Percentiles rank a stretch among this genome's conserved stretches.
These are phyloP conservation scores for Steromphala cineraria DNA, from an alignment of 2,888 invertebrate genomes.

Conservation along the genomic window DNA sequence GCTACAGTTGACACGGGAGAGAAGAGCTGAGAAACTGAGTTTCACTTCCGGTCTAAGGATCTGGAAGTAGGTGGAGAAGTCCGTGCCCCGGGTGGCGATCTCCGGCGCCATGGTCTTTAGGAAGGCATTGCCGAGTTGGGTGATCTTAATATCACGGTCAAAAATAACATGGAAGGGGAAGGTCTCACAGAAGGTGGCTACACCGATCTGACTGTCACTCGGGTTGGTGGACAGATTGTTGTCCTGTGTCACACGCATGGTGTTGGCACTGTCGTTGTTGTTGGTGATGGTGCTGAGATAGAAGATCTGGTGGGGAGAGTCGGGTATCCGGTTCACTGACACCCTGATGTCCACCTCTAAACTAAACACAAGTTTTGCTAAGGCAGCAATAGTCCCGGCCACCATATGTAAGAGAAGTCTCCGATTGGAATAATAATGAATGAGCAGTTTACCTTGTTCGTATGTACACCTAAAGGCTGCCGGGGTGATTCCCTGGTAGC, in stretches of 20 bases:
- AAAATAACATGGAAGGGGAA: slow-evolving; percentile 98
- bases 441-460: slow-evolving; percentile 75
- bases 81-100: slow-evolving; percentile 39
- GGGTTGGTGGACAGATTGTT: slow-evolving; percentile 47
- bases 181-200: slow-evolving; percentile 79
- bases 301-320: slow-evolving; percentile 81
- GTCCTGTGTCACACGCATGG: slow-evolving; percentile 47
- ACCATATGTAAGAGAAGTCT: slow-evolving; percentile 96
- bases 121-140: slow-evolving; percentile 92
- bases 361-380: slow-evolving; percentile 93
- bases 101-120: slow-evolving; percentile 87
- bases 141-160: slow-evolving; percentile 88
- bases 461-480: slow-evolving; percentile 91
- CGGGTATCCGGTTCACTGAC: slow-evolving; percentile 89
- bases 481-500: slow-evolving; percentile 85
- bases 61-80: slow-evolving; percentile 56
- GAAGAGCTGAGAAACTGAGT: slow-evolving; percentile 59
- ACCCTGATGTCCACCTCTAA: slow-evolving; percentile 94
- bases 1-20: slow-evolving; percentile 64
- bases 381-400: slow-evolving; percentile 97
- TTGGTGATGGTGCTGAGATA: slow-evolving; percentile 39
- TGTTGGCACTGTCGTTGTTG: slow-evolving; percentile 30
- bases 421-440: slow-evolving; percentile 97
- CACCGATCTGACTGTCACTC: slow-evolving; percentile 58
- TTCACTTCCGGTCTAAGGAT: slow-evolving; percentile 60